Conservation (phyloP, 2,888 invertebrate genomes). For the Lacanobia wlatinum region DNA sequence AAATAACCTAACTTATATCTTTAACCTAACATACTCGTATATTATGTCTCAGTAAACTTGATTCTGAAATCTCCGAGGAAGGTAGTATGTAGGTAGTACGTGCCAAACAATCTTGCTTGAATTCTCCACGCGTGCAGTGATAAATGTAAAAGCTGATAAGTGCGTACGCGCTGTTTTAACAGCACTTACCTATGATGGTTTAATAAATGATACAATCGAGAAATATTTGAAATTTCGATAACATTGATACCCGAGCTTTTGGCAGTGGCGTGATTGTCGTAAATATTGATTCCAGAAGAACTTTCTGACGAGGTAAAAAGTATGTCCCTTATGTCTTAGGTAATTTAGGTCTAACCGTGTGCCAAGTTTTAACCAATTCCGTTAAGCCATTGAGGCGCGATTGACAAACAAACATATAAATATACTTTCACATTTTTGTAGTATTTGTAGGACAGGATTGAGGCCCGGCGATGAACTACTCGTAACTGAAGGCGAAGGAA, state of each 20-base stretch:
- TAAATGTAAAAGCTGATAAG: background rate
- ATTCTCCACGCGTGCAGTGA: conserved; percentile 17
- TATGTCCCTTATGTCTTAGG: background rate
- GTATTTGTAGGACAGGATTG: background rate
- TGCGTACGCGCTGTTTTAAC: background rate
- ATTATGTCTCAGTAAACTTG: background rate
- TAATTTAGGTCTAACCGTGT: background rate
- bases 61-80: background rate
- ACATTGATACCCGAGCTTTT: background rate
- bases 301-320: too few relatives aligned
- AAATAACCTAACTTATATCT: too few relatives aligned
- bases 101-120: conserved; percentile 1
- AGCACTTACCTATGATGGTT: background rate
- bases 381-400: background rate
- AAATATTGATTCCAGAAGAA: too few relatives aligned
- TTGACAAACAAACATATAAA: background rate
- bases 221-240: background rate
- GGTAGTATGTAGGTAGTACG: background rate
- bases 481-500: background rate
- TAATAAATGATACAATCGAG: background rate
- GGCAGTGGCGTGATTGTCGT: too few relatives aligned
- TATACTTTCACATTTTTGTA: background rate
- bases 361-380: background rate
- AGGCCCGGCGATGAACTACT: background rate
- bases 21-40: too few relatives aligned